These are phyloP conservation scores for Acipenser oxyrinchus DNA, from an alignment of 2,797 vertebrate species.

Conservation along the genomic window DNA sequence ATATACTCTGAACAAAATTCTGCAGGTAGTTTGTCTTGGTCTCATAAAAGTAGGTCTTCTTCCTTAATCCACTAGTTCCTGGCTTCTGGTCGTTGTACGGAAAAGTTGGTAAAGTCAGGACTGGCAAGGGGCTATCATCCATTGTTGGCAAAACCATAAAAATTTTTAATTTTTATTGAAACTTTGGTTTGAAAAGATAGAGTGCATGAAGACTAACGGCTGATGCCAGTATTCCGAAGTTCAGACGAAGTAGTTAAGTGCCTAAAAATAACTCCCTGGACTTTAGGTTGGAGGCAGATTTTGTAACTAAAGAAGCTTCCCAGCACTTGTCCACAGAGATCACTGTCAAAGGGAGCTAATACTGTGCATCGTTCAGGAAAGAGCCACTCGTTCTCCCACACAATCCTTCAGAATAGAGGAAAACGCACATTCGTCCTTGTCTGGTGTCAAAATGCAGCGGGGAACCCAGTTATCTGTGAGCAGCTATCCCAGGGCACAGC, in stretches of 20 bases:
- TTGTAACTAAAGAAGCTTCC: conserved; percentile 66
- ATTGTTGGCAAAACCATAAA: conserved; percentile 28
- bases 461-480: too few species aligned
- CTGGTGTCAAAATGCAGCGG: too few species aligned
- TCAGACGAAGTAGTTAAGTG: conserved; percentile 28
- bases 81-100: conserved; percentile 61
- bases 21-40: conserved; percentile 61
- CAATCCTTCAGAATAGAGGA: neutral
- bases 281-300: conserved; percentile 35
- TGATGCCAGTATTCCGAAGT: conserved; percentile 37
- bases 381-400: neutral
- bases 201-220: conserved; percentile 22
- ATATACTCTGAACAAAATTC: conserved; percentile 67
- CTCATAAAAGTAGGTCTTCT: conserved; percentile 56
- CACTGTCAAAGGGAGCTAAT: conserved; percentile 64
- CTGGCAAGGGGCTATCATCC: conserved; percentile 52
- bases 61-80: conserved; percentile 60
- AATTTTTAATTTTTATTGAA: conserved; percentile 28
- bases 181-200: conserved; percentile 4
- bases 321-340: conserved; percentile 71
- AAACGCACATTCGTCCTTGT: too few species aligned
- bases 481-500: neutral
- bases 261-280: conserved; percentile 44
- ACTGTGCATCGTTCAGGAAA: conserved; percentile 1
- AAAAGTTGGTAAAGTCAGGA: conserved; percentile 55